phyloP scores from a whole-genome alignment of 1,140 invertebrate genomes.

The Pissodes strobi region DNA sequence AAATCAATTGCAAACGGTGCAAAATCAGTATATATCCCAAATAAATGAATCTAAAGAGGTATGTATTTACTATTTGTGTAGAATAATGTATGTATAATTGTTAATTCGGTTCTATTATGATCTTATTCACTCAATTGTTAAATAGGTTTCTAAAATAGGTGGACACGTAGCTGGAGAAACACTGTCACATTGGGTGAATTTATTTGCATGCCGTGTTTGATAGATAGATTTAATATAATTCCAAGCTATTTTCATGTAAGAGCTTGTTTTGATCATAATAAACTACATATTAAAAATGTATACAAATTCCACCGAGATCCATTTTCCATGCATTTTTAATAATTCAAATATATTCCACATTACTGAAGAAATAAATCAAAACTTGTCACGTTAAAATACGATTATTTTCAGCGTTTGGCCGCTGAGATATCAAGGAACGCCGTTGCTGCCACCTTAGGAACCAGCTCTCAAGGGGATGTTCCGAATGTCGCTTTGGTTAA shows the following conservation, averaged over 20 bases:
- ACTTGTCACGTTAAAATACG: neutral
- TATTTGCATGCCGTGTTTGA: too few relatives aligned
- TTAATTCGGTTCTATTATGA: neutral
- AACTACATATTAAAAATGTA: too few relatives aligned
- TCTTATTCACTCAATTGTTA: too few relatives aligned
- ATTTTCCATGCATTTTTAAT: too few relatives aligned
- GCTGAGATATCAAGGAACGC: conserved; percentile 75
- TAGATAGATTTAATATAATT: too few relatives aligned
- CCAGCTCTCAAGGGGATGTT: conserved; percentile 44
- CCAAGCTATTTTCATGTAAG: too few relatives aligned
- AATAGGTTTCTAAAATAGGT: too few relatives aligned
- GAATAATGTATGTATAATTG: conserved; percentile 22
- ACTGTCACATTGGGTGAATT: too few relatives aligned
- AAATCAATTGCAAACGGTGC: conserved; percentile 78
- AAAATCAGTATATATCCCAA: conserved; percentile 79
- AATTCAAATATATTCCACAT: too few relatives aligned
- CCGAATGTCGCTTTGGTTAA: conserved; percentile 41
- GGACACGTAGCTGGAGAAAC: too few relatives aligned
- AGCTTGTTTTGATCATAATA: too few relatives aligned
- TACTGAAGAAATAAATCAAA: neutral
- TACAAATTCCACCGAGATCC: too few relatives aligned
- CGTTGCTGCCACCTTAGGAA: conserved; percentile 58
- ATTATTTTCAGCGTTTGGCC: conserved; percentile 60
- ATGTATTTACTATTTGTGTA: conserved; percentile 38
- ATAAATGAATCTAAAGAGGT: conserved; percentile 87